A percentile compares a stretch with the other conserved stretches of the same genome.
phyloP scores from a whole-genome alignment of 2,888 invertebrate genomes.

The Eubasilissa splendida region DNA sequence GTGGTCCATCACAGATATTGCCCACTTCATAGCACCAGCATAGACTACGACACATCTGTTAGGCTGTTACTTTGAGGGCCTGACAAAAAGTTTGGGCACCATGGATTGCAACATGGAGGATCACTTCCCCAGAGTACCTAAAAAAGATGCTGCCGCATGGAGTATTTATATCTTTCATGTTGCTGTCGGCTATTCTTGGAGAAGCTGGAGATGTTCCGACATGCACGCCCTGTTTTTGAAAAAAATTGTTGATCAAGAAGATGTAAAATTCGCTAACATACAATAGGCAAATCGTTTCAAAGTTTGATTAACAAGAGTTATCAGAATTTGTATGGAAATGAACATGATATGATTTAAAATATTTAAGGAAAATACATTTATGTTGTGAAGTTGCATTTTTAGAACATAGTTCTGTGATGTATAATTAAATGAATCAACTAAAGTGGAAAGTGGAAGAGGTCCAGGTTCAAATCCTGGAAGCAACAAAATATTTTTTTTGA shows the following conservation, averaged over 20 bases:
- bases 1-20: conserved; percentile 43
- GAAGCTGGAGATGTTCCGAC: conserved; percentile 48
- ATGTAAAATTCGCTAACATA: conserved; percentile 44
- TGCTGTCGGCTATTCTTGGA: conserved; percentile 39
- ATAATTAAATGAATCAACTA: too few species aligned
- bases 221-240: conserved; percentile 42
- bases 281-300: conserved; percentile 34
- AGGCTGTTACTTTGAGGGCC: conserved; percentile 29
- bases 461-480: too few species aligned
- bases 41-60: conserved; percentile 41
- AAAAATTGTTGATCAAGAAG: conserved; percentile 18
- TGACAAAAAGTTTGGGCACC: conserved; percentile 28
- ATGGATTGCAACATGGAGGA: conserved; percentile 38
- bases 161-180: conserved; percentile 38
- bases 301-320: conserved; percentile 34
- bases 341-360: conserved; percentile 1
- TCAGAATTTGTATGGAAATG: conserved; percentile 33
- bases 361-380: too few species aligned
- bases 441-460: too few species aligned
- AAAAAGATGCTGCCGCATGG: conserved; percentile 45
- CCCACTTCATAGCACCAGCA: conserved; percentile 45
- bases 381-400: too few species aligned
- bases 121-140: conserved; percentile 41
- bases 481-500: too few species aligned
- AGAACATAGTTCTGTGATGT: too few species aligned